These are phyloP conservation scores for Heliconius hortense DNA, from an alignment of 2,888 invertebrate genomes.

Conservation along the genomic window DNA sequence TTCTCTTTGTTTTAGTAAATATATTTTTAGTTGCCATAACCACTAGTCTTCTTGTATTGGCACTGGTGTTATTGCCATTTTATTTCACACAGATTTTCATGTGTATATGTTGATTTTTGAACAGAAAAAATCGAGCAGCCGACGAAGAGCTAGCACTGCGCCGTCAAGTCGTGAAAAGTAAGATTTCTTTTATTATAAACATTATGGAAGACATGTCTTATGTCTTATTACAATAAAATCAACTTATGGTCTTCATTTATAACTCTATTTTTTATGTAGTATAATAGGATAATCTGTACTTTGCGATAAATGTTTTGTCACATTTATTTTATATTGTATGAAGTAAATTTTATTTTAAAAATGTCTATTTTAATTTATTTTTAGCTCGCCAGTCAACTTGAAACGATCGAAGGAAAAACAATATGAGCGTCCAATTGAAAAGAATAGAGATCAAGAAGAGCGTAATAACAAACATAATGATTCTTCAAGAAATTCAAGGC, in stretches of 20 bases:
- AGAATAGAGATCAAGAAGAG: constrained; percentile 73
- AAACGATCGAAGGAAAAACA: constrained; percentile 63
- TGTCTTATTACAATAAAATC: not conserved
- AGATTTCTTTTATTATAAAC: not conserved
- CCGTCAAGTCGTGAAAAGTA: constrained; percentile 70
- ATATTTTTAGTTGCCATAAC: constrained; percentile 73
- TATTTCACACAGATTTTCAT: constrained; percentile 42
- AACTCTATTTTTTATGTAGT: not conserved
- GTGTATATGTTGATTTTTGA: constrained; percentile 56
- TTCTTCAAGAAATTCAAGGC: constrained; percentile 48
- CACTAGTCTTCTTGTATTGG: constrained; percentile 81
- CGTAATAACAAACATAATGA: constrained; percentile 68
- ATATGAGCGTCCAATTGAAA: constrained; percentile 63
- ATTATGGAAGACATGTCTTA: not conserved
- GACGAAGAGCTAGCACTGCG: constrained; percentile 68
- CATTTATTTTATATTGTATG: not conserved
- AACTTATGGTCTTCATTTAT: not conserved
- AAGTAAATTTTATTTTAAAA: not conserved
- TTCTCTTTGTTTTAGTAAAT: constrained; percentile 60
- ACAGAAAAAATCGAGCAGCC: constrained; percentile 77
- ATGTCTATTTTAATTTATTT: too few species aligned
- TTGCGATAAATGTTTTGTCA: not conserved
- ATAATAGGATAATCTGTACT: not conserved
- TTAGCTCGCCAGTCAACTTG: constrained; percentile 64
- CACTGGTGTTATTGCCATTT: constrained; percentile 71